Evolutionary conservation across 1,140 invertebrate species (phyloP).

Genomic region (Aporrectodea caliginosa): DNA sequence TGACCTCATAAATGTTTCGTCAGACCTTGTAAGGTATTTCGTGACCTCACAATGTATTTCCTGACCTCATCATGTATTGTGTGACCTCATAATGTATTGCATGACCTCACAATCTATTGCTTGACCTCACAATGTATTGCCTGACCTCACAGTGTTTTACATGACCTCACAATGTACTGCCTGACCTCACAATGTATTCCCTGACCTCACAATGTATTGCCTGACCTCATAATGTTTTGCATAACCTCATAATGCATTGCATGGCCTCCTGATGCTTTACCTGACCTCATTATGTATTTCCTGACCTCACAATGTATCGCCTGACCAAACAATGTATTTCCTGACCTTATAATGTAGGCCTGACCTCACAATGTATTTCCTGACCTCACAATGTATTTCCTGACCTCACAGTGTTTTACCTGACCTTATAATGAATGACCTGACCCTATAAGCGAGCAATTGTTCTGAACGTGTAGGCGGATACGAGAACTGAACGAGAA

Average conservation of each 20-base stretch:
- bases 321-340: too few species aligned
- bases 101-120: background rate
- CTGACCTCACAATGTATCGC: too few species aligned
- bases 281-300: too few species aligned
- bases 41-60: background rate
- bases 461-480: slow-evolving; percentile 56
- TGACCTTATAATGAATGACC: background rate
- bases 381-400: too few species aligned
- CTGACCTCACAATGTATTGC: background rate
- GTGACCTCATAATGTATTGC: background rate
- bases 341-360: too few species aligned
- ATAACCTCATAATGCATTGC: too few species aligned
- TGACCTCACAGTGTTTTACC: background rate
- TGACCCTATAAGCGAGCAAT: background rate
- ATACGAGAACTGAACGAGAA: slow-evolving; percentile 93
- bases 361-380: too few species aligned
- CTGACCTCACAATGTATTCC: background rate
- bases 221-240: too few species aligned
- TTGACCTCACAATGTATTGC: background rate
- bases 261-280: too few species aligned
- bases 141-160: too few species aligned
- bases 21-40: background rate
- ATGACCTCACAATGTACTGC: background rate
- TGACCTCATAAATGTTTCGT: background rate
- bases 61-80: background rate